Conservation (phyloP, 2,113 vertebrate genomes). For the Rhizomys pruinosus region DNA sequence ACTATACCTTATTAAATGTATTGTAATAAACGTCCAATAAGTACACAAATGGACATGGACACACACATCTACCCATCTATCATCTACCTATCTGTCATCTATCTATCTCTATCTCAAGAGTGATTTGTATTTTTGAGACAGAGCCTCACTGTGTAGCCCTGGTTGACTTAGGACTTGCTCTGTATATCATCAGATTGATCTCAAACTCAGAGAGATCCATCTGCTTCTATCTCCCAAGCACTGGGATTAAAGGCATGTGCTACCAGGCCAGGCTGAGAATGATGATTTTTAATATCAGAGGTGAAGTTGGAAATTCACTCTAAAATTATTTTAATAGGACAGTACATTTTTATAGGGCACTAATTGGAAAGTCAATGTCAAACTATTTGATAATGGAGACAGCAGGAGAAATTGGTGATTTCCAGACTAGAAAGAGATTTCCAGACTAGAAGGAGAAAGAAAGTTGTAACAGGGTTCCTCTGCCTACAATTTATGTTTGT, state of each 20-base stretch:
- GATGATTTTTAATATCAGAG: not conserved
- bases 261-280: not conserved
- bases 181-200: no score
- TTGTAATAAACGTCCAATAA: not conserved
- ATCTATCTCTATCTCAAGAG: not conserved
- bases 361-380: not conserved
- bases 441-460: not conserved
- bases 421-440: not conserved
- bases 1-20: not conserved
- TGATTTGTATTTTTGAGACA: not conserved
- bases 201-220: not conserved
- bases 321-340: slow-evolving; percentile 25
- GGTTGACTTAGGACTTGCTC: not conserved
- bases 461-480: not conserved
- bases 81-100: not conserved
- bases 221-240: no score
- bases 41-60: fast-evolving
- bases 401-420: not conserved
- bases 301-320: not conserved
- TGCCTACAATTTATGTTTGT: not conserved
- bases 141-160: not conserved
- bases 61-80: not conserved
- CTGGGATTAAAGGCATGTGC: not conserved
- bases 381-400: not conserved
- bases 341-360: not conserved